Conservation (phyloP, 2,888 invertebrate genomes). For the Melanostoma scalare region DNA sequence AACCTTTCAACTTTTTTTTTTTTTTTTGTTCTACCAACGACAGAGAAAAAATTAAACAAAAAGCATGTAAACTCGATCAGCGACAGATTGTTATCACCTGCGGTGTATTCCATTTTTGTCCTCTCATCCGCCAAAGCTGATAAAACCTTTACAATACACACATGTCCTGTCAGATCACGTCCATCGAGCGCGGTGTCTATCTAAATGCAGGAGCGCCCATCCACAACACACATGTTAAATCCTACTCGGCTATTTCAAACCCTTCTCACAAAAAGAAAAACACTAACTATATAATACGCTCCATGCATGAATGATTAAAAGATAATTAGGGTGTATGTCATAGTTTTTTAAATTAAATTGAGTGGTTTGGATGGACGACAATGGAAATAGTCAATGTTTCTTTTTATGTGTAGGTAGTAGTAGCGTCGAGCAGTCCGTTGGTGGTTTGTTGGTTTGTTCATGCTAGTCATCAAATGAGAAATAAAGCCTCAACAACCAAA, state of each 20-base stretch:
- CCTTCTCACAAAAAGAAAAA: not conserved
- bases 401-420: slow-evolving; percentile 8
- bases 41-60: slow-evolving; percentile 49
- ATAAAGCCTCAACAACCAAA: slow-evolving; percentile 67
- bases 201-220: slow-evolving; percentile 36
- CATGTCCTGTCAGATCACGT: slow-evolving; percentile 3
- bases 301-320: slow-evolving; percentile 71
- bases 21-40: slow-evolving; percentile 2
- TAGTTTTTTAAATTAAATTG: slow-evolving; percentile 72
- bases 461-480: slow-evolving; percentile 61
- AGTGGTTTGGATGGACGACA: slow-evolving; percentile 60
- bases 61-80: slow-evolving; percentile 69
- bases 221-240: slow-evolving; percentile 24
- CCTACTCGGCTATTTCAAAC: slow-evolving; percentile 25
- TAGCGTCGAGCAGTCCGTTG: slow-evolving; percentile 60
- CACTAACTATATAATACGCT: slow-evolving; percentile 39
- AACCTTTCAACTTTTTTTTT: slow-evolving; percentile 2
- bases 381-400: slow-evolving; percentile 3
- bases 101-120: slow-evolving; percentile 37
- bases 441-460: slow-evolving; percentile 6
- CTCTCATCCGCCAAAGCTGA: slow-evolving; percentile 39
- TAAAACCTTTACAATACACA: slow-evolving; percentile 42
- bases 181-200: slow-evolving; percentile 6
- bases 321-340: slow-evolving; percentile 71
- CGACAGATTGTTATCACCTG: slow-evolving; percentile 70